Evolutionary conservation across 2,888 invertebrate genomes (phyloP), one percentile per base, ranked within the genome.

Genomic region (Leucozona laternaria): DNA sequence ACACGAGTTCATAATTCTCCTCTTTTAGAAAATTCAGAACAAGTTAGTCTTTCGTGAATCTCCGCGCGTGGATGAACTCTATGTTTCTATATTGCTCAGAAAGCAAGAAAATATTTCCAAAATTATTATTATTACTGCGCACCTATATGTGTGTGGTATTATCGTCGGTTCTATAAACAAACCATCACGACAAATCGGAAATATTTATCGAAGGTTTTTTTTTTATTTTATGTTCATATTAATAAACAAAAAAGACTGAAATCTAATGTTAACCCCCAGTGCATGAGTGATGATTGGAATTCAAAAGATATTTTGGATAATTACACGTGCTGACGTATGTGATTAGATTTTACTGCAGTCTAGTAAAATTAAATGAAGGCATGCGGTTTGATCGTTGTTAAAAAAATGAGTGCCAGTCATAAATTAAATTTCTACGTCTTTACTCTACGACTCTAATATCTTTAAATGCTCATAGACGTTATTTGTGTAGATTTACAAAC

Each of bases 31-130:
- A 55, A 72, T 72, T 72, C 17, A 43, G 60, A 71, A 57, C 28
- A 64, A 79, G 62, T 82, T 73, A 86, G 86, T 86, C 78, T 76
- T 60, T 43, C 78, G 55, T 57, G 78, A 66, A 75, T 79, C 79
- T 82, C 57, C 28, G 79, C 43, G 25, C 58, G 82, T 17, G 43
- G 13, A 78, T 43, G 62, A 57, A 34, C 40, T 71, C 57, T 50
- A n/a, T 22, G 11, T 66, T 60, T 34, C 45, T 48, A 25, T 17
- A 62, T 11, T 40, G 45, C 34, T 58, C 11, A 17, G 13, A 37
- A 60, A 31, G 17, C 28, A 6, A 75, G 48, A 60, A 68, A 37
- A 34, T 11, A 50, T 20, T 40, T 73, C 57, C 48, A 64, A 64
- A 81, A 66, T 43, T n/a, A 55, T 53, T n/a, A 28, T 50, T n/a